Conservation (phyloP, 2,113 vertebrate genomes). For the Prunella himalayana region DNA sequence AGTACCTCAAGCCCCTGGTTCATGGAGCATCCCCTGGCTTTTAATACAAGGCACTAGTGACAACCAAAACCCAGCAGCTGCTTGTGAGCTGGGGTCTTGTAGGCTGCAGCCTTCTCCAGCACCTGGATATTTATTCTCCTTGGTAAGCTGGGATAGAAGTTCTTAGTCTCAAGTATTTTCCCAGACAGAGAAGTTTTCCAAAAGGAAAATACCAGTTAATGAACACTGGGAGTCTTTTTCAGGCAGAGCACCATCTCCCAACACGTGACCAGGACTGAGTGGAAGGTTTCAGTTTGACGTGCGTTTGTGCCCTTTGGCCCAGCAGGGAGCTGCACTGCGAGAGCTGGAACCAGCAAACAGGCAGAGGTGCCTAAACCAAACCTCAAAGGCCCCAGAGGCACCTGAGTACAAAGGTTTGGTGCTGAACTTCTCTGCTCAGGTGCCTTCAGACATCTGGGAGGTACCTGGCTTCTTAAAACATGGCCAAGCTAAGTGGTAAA, state of each 20-base stretch:
- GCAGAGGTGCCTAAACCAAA: neutral
- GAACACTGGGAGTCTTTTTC: neutral
- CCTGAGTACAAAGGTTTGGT: neutral
- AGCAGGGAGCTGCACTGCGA: rapidly evolving
- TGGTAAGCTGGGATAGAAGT: neutral
- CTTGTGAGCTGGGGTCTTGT: neutral
- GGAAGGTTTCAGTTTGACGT: neutral
- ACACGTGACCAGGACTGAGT: rapidly evolving
- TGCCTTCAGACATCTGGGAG: neutral
- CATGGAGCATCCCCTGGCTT: neutral
- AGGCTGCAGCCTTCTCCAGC: neutral
- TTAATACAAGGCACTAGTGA: neutral
- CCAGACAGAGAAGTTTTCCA: neutral
- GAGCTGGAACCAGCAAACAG: neutral
- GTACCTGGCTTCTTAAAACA: neutral
- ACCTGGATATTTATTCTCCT: neutral
- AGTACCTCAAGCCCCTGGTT: neutral
- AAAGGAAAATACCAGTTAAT: neutral
- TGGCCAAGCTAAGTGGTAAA: neutral
- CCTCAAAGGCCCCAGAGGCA: neutral
- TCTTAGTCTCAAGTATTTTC: neutral
- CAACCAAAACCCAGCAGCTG: neutral
- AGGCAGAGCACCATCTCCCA: neutral
- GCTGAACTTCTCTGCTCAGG: neutral
- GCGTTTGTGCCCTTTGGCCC: neutral